These are phyloP conservation scores for Zhuqinia jingwanae DNA, from an alignment of 2,888 invertebrate species.

Conservation along the genomic window DNA sequence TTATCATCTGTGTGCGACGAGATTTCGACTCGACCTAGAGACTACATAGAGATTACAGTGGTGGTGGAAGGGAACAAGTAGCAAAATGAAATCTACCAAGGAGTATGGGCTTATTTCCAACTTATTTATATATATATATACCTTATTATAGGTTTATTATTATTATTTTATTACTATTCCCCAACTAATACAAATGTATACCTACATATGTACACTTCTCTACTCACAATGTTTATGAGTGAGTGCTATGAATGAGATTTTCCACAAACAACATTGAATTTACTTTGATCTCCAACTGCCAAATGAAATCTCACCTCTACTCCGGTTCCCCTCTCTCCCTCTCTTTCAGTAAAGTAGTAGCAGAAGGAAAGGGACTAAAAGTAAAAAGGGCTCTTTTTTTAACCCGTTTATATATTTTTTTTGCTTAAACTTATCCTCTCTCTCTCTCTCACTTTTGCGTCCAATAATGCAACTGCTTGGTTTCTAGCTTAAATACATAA, in stretches of 20 bases:
- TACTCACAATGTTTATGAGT: constrained; percentile 1
- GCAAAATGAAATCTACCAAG: constrained; percentile 7
- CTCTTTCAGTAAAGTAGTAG: background rate
- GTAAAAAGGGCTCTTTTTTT: constrained; percentile 23
- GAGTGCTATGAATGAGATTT: constrained; percentile 70
- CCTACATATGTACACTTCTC: background rate
- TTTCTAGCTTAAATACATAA: background rate
- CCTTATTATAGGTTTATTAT: background rate
- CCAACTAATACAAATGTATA: too few relatives aligned
- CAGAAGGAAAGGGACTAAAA: constrained; percentile 16
- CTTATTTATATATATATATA: background rate
- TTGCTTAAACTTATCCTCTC: background rate
- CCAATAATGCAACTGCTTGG: background rate
- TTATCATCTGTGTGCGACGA: background rate
- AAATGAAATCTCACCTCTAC: constrained; percentile 71
- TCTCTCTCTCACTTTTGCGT: background rate
- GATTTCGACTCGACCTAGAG: background rate
- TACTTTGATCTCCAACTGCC: constrained; percentile 69
- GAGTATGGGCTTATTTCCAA: background rate
- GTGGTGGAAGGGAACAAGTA: background rate
- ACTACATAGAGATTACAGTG: constrained; percentile 30
- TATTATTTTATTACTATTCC: too few relatives aligned
- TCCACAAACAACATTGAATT: constrained; percentile 69
- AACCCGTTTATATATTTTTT: constrained; percentile 28
- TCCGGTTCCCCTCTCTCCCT: constrained; percentile 15